Evolutionary conservation across 2,888 invertebrate species (phyloP).

Genomic region (Ptychoptera contaminata): DNA sequence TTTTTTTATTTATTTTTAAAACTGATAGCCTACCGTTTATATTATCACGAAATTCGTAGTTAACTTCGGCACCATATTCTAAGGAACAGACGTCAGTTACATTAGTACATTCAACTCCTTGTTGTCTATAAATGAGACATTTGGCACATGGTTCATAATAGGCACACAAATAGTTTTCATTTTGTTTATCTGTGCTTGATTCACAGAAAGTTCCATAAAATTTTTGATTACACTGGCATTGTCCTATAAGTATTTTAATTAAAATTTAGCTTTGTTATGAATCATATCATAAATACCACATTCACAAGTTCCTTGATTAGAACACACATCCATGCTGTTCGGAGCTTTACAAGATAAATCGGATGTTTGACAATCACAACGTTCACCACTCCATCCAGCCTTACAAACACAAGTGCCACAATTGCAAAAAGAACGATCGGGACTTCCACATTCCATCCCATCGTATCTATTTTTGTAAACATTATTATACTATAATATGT

Average conservation of each 20-base stretch:
- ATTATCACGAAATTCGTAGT: conserved; percentile 18
- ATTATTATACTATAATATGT: not conserved
- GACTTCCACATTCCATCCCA: conserved; percentile 38
- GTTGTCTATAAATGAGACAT: conserved; percentile 21
- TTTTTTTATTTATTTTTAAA: conserved; percentile 3
- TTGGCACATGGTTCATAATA: conserved; percentile 27
- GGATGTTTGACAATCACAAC: conserved; percentile 40
- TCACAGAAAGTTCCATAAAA: conserved; percentile 25
- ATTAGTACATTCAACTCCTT: conserved; percentile 15
- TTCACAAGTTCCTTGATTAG: conserved; percentile 56
- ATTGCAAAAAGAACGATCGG: conserved; percentile 51
- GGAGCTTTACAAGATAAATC: conserved; percentile 37
- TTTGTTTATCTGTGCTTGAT: conserved; percentile 15
- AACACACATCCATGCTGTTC: conserved; percentile 41
- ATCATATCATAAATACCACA: conserved; percentile 39
- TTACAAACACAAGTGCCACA: conserved; percentile 60
- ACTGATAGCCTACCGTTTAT: conserved; percentile 17
- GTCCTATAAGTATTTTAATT: not conserved
- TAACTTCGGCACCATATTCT: conserved; percentile 16
- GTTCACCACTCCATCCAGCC: conserved; percentile 38
- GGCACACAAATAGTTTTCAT: conserved; percentile 23
- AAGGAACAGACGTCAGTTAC: conserved; percentile 19
- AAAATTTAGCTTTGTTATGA: not conserved
- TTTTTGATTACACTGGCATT: conserved; percentile 19
- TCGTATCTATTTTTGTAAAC: conserved; percentile 15